These are phyloP conservation scores for Chymomyza amoena DNA, from an alignment of 2,888 invertebrate species.

Conservation along the genomic window DNA sequence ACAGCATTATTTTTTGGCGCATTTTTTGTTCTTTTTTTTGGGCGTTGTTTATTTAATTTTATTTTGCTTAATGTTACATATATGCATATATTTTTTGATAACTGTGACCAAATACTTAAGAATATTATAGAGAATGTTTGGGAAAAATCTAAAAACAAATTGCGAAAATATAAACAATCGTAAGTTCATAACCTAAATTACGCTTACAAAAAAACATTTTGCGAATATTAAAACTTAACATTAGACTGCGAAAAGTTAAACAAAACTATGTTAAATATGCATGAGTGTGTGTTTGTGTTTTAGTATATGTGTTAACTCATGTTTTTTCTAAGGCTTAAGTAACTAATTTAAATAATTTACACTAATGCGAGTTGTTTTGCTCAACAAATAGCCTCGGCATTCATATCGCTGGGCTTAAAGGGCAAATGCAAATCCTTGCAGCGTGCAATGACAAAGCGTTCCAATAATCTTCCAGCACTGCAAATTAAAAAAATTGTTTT, in stretches of 20 bases:
- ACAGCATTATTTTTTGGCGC: not conserved
- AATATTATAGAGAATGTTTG: not conserved
- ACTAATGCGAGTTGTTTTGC: not conserved
- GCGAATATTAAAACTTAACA: not conserved
- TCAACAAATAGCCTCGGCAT: slow-evolving; percentile 44
- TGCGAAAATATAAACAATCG: not conserved
- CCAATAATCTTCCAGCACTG: slow-evolving; percentile 87
- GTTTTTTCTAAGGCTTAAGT: not conserved
- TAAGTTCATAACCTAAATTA: not conserved
- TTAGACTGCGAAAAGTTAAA: not conserved
- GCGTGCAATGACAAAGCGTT: slow-evolving; percentile 85
- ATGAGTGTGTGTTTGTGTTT: not conserved
- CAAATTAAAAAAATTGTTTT: slow-evolving; percentile 51
- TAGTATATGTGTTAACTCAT: too few species aligned
- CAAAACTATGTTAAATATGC: not conserved
- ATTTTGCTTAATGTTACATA: not conserved
- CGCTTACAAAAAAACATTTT: not conserved
- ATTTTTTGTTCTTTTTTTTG: not conserved
- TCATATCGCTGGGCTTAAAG: slow-evolving; percentile 78
- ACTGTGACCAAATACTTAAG: not conserved
- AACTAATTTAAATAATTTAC: not conserved
- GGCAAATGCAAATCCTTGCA: slow-evolving; percentile 84
- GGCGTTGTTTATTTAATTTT: not conserved
- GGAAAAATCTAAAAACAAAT: not conserved
- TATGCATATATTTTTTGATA: not conserved